Percentiles rank a stretch among this genome's conserved stretches.
phyloP scores from a whole-genome alignment of 1,140 invertebrate species.

The Marisa cornuarietis region DNA sequence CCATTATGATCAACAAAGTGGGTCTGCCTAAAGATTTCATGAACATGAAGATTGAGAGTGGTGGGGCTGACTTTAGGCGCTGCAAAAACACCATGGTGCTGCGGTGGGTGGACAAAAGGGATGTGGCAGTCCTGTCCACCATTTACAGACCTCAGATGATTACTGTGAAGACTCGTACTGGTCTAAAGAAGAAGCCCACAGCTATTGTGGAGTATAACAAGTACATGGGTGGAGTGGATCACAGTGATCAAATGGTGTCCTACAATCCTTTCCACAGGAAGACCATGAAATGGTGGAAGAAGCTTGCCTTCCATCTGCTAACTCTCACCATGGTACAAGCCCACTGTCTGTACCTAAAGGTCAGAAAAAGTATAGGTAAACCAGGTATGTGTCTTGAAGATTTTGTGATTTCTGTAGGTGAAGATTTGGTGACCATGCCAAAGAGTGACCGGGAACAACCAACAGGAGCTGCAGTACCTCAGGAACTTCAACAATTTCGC shows the following conservation, averaged over 20 bases:
- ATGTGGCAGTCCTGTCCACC: conserved; percentile 8
- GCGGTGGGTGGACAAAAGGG: conserved; percentile 21
- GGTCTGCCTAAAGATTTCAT: background rate
- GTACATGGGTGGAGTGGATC: conserved; percentile 17
- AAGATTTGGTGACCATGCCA: too few species aligned
- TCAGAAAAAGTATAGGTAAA: background rate
- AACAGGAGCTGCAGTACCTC: too few species aligned
- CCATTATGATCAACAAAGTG: too few species aligned
- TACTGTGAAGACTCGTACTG: background rate
- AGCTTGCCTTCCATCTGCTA: conserved; percentile 1
- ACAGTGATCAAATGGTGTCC: background rate
- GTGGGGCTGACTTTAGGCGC: background rate
- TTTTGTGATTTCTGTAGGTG: too few species aligned
- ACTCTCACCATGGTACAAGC: conserved; percentile 11
- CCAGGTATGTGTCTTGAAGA: too few species aligned
- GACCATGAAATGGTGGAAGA: conserved; percentile 25
- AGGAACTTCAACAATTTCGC: too few species aligned
- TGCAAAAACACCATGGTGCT: background rate
- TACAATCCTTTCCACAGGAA: conserved; percentile 17
- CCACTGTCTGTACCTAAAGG: background rate
- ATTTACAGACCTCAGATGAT: background rate
- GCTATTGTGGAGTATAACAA: background rate
- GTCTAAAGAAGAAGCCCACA: conserved; percentile 1
- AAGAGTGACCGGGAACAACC: too few species aligned
- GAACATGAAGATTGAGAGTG: background rate